These are phyloP conservation scores for Apotomis betuletana DNA, from an alignment of 2,888 invertebrate species.

Conservation along the genomic window DNA sequence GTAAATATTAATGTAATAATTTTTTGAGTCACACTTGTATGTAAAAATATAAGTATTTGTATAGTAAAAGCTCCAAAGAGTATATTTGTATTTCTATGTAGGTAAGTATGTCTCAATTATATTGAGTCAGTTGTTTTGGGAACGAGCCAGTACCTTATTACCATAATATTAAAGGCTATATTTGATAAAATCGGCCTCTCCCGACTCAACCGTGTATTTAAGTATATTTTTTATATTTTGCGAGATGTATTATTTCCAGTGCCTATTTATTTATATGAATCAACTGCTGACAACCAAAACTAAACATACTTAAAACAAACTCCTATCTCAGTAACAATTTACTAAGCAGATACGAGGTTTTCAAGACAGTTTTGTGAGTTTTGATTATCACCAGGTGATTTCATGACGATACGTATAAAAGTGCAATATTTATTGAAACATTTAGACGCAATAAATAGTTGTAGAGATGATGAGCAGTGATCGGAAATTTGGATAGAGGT, in stretches of 20 bases:
- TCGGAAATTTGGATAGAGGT: too few relatives aligned
- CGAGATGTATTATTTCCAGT: conserved; percentile 44
- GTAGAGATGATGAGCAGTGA: conserved; percentile 15
- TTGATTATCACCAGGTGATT: too few relatives aligned
- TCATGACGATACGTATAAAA: conserved; percentile 30
- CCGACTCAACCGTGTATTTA: conserved; percentile 7
- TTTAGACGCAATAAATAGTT: conserved; percentile 43
- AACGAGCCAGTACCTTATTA: not conserved
- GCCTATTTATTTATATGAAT: conserved; percentile 44
- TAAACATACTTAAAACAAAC: too few relatives aligned
- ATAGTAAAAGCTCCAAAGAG: conserved; percentile 33
- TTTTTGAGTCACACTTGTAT: not conserved
- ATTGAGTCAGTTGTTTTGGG: conserved; percentile 1
- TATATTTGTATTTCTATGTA: conserved; percentile 31
- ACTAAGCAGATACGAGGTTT: too few relatives aligned
- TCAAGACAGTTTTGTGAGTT: too few relatives aligned
- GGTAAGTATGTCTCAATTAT: conserved; percentile 27
- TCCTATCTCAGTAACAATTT: too few relatives aligned
- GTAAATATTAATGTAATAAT: conserved; percentile 21
- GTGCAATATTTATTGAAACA: conserved; percentile 46
- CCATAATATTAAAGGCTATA: not conserved
- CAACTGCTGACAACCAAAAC: not conserved
- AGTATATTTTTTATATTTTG: conserved; percentile 46
- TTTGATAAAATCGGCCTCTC: not conserved
- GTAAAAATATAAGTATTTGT: conserved; percentile 18